phyloP scores from a whole-genome alignment of 2,113 vertebrate species.

The Chlorodrepanis virens region DNA sequence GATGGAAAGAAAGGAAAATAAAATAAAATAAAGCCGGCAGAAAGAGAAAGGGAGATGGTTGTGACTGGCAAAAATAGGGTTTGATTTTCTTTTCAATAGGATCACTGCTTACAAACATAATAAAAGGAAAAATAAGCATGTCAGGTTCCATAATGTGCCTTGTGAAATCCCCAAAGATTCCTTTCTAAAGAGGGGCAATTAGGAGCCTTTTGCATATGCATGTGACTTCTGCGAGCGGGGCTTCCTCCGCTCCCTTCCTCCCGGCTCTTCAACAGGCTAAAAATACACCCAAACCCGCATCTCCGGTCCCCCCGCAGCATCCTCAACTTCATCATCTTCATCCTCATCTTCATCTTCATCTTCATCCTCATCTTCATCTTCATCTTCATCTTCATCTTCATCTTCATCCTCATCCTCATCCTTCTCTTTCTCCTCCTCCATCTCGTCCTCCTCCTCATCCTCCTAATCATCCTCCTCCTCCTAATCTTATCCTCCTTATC shows the following conservation, averaged over 20 bases:
- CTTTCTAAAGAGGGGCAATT: conserved; percentile 79
- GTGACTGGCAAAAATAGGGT: conserved; percentile 76
- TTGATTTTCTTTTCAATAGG: conserved; percentile 79
- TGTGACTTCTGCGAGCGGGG: conserved; percentile 53
- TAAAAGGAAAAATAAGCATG: conserved; percentile 77
- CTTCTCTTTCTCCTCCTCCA: too few species aligned
- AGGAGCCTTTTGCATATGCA: conserved; percentile 77
- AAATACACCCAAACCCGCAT: background rate
- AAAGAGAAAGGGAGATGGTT: conserved; percentile 52
- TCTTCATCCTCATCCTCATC: too few species aligned
- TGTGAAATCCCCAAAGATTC: conserved; percentile 76
- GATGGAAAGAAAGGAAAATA: conserved; percentile 49
- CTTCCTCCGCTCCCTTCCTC: conserved; percentile 34
- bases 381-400: too few species aligned
- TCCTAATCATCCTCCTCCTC: too few species aligned
- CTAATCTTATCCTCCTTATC: too few species aligned
- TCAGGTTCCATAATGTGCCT: conserved; percentile 73
- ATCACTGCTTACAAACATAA: conserved; percentile 81
- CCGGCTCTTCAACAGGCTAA: conserved; percentile 8
- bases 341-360: too few species aligned
- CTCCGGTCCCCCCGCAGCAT: background rate
- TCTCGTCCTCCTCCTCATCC: too few species aligned
- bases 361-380: too few species aligned
- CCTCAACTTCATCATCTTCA: background rate
- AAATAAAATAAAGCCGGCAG: conserved; percentile 20